Percentiles rank a stretch among this genome's conserved stretches.
Conservation (phyloP, 2,113 vertebrate genomes). For the Ahaetulla prasina region DNA sequence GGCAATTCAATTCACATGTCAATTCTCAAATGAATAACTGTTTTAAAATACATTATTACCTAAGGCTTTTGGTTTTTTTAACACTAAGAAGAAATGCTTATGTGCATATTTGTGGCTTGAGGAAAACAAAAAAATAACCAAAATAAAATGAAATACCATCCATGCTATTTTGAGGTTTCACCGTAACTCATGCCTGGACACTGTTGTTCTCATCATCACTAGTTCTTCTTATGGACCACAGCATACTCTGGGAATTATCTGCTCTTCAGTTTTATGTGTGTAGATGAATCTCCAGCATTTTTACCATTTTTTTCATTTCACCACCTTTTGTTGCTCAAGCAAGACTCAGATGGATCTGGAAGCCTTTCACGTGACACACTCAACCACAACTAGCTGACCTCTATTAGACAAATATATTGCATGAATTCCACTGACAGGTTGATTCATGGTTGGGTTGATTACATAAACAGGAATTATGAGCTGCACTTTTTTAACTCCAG, state of each 20-base stretch:
- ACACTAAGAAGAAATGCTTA: background rate
- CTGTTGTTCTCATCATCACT: background rate
- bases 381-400: background rate
- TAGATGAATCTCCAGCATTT: background rate
- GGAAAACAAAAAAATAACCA: background rate
- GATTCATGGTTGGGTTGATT: background rate
- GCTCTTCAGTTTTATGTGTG: background rate
- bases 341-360: background rate
- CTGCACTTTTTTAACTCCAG: background rate
- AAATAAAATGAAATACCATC: background rate
- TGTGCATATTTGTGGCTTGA: background rate
- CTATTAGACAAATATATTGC: background rate
- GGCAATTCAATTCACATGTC: background rate
- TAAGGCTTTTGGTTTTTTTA: conserved; percentile 25
- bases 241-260: background rate
- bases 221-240: background rate
- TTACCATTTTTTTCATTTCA: background rate
- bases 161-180: background rate
- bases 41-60: conserved; percentile 43
- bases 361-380: background rate
- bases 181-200: background rate
- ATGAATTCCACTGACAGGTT: background rate
- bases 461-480: background rate
- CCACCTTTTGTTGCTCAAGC: background rate
- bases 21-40: conserved; percentile 39